Evolutionary conservation across 1,140 invertebrate genomes (phyloP).

Genomic region (Cotesia glomerata): DNA sequence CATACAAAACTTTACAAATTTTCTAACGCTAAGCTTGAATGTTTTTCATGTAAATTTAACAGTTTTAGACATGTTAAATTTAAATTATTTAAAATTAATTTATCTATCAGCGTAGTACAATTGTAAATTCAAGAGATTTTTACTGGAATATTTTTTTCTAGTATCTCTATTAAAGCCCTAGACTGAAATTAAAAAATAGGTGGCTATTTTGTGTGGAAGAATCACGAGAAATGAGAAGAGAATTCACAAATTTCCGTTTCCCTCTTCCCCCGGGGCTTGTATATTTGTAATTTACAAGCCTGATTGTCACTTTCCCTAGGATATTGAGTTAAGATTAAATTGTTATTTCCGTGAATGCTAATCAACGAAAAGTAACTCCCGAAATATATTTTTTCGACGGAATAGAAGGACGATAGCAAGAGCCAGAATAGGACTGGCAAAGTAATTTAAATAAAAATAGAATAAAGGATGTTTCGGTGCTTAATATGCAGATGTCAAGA

Average conservation of each 20-base stretch:
- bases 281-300: conserved; percentile 36
- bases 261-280: conserved; percentile 21
- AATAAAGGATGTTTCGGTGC: no score
- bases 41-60: no score
- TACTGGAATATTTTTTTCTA: no score
- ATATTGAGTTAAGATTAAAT: conserved; percentile 29
- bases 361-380: conserved; percentile 6
- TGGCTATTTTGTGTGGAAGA: background rate
- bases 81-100: no score
- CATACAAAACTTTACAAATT: no score
- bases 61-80: no score
- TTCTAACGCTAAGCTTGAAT: no score
- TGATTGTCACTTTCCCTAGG: conserved; percentile 34
- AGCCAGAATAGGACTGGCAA: no score
- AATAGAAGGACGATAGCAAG: background rate
- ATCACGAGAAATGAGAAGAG: background rate
- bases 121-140: no score
- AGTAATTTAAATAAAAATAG: no score
- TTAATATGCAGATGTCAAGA: background rate
- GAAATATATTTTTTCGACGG: conserved; percentile 5
- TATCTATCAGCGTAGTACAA: no score
- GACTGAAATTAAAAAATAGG: background rate
- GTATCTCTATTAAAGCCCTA: no score
- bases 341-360: conserved; percentile 36
- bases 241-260: conserved; percentile 32